Base-by-base conservation (phyloP, 1,140 invertebrate species). In the Mizuhopecten yessoensis region DNA sequence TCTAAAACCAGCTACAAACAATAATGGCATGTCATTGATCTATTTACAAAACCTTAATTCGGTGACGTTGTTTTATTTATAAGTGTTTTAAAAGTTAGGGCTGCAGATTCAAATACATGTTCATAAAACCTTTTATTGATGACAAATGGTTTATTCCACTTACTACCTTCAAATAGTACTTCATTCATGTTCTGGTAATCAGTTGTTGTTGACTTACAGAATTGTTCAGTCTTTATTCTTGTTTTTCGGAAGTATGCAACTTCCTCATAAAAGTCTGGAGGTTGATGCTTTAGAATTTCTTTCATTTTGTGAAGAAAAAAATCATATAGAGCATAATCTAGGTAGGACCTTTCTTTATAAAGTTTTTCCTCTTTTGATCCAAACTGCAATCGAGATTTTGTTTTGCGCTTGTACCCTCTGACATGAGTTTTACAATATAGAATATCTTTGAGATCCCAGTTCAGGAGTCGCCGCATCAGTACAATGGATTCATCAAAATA, bases 401-500 rank as follows among this genome's bases (percentile, higher is more conserved):
- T n/a, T n/a, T 39, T 5, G 36, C 36, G 36, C 36, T 39, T 39
- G 36, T 39, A n/a, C n/a, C n/a, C n/a, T n/a, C n/a, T 39, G 13
- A 39, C 13, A 39, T 39, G 36, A 39, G 13, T 39, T 5, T 90
- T 88, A 7, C 92, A 15, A 42, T 93, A 94, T 0, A 96, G 90
- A 10, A 97, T 93, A 89, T 97, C 95, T 57, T 96, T 95, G 11
- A 96, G 92, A n/a, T 96, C 93, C 97, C 97, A 97, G 89, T 96
- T 96, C 45, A 97, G 95, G 0, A 96, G 87, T 87, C 97, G 92
- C 29, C 94, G 94, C 88, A 97, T 93, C 11, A 97, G 93, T 34
- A 97, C 95, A 33, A 97, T 91, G 10, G 97, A 97, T 92, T 97
- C 97, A 88, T 97, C 97, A 93, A 97, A 96, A 88, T 96, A 95